Base-by-base conservation (phyloP, 1,140 invertebrate species). In the Lutraria rhynchaena region DNA sequence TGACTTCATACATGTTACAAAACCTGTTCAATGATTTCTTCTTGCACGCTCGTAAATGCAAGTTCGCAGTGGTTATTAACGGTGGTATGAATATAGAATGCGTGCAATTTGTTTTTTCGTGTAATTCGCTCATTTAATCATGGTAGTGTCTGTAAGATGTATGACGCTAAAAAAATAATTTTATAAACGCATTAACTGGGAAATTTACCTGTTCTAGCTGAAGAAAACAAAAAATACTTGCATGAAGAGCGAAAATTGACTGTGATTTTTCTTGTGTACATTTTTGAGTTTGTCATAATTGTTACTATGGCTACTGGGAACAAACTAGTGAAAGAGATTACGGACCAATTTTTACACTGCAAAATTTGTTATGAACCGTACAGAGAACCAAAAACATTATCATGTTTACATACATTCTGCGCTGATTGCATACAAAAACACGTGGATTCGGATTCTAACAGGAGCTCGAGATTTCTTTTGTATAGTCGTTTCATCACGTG, bases 401-500 rank as follows among this genome's bases (percentile, higher is more conserved):
- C 95, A 83, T 99, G 98, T 92, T 94, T 99, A 86, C 97, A 98
- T 93, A 96, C 97, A 5, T 98, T 98, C 93, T 98, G 97, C 93
- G 95, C 97, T 92, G 94, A 95, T 60, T 99, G 97, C 89, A 65
- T 93, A 46, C 89, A 92, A 71, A 85, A 90, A 71, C 92, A 92
- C 71, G 85, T 87, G 51, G 90, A 91, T 41, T 81, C 89, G 9
- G 90, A 91, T 71, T 84, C 83, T 22, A 74, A 76, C 13, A 78
- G 87, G 19, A 78, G 85, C 7, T 88, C 87, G 17, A 70, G 90
- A 27, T 90, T 84, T 76, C 71, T 85, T 3, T 65, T 88, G 51
- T 89, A 91, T 61, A 85, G 83, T 61, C 81, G 92, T 41, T 83
- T 88, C 22, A 83, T 93, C 33, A 89, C 91, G 15, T 93, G 92